Percentiles rank a stretch among this genome's conserved stretches.
phyloP scores from a whole-genome alignment of 2,888 invertebrate genomes.

The Euspilapteryx auroguttella region DNA sequence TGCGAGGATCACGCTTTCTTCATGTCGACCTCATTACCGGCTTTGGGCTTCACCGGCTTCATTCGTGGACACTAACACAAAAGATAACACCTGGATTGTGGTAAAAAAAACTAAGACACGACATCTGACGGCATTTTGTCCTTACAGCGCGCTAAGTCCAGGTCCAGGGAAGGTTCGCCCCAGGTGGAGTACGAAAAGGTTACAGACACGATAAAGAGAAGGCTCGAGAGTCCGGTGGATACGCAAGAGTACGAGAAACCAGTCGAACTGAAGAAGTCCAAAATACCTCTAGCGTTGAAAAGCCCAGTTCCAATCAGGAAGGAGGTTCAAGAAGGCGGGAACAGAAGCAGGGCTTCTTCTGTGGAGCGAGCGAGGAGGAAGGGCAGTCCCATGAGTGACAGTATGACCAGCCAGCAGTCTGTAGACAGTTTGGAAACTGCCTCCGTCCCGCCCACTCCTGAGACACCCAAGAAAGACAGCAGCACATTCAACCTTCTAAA shows the following conservation, averaged over 20 bases:
- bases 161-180: slow-evolving; percentile 6
- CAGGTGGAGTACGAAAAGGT: slow-evolving; percentile 58
- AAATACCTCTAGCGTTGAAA: slow-evolving; percentile 39
- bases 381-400: slow-evolving; percentile 13
- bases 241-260: slow-evolving; percentile 36
- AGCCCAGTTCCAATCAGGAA: slow-evolving; percentile 39
- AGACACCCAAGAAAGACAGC: slow-evolving; percentile 44
- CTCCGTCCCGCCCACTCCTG: slow-evolving; percentile 22
- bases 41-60: too few species aligned
- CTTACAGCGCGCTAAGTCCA: too few species aligned
- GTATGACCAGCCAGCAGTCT: slow-evolving; percentile 15
- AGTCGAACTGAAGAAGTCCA: slow-evolving; percentile 33
- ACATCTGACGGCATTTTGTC: too few species aligned
- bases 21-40: too few species aligned
- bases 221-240: slow-evolving; percentile 48
- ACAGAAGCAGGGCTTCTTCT: slow-evolving; percentile 24
- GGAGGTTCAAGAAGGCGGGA: slow-evolving; percentile 26
- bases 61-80: too few species aligned
- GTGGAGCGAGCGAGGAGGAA: slow-evolving; percentile 17
- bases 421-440: slow-evolving; percentile 18
- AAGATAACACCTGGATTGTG: too few species aligned
- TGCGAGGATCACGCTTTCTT: slow-evolving; percentile 21
- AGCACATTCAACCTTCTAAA: slow-evolving; percentile 67
- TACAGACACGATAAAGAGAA: slow-evolving; percentile 66
- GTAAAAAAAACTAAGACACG: too few species aligned